Evolutionary conservation across 1,140 invertebrate genomes (phyloP).

Genomic region (Apocrypta bakeri): DNA sequence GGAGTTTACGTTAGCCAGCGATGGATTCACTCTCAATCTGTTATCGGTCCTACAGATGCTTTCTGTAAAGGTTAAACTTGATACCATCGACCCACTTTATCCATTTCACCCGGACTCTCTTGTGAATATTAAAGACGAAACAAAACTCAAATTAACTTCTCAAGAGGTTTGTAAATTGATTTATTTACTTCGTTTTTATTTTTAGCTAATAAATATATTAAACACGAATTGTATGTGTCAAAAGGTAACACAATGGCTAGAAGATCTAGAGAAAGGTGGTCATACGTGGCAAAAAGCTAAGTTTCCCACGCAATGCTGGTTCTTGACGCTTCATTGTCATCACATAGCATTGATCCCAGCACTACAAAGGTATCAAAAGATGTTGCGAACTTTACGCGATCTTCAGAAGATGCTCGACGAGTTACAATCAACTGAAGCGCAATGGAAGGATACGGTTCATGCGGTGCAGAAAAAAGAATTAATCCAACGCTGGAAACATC

Average conservation of each 20-base stretch:
- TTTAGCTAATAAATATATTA: not conserved
- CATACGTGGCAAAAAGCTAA: conserved; percentile 85
- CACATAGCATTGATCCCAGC: conserved; percentile 92
- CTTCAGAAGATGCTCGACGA: conserved; percentile 94
- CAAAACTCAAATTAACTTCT: conserved; percentile 86
- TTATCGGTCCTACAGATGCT: conserved; percentile 92
- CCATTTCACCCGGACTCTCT: conserved; percentile 88
- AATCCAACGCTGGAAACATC: conserved; percentile 90
- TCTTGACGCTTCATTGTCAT: conserved; percentile 94
- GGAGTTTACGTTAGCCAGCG: conserved; percentile 87
- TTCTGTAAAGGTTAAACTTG: conserved; percentile 88
- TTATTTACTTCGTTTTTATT: not conserved
- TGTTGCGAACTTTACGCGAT: conserved; percentile 88
- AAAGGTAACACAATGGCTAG: conserved; percentile 81
- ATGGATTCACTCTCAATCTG: conserved; percentile 96
- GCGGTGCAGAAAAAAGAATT: conserved; percentile 89
- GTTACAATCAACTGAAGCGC: conserved; percentile 84
- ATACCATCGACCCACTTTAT: conserved; percentile 90
- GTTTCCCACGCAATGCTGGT: conserved; percentile 98
- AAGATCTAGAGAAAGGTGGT: conserved; percentile 74
- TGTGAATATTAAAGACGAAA: conserved; percentile 88
- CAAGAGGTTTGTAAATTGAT: conserved; percentile 77
- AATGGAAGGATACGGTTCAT: conserved; percentile 87
- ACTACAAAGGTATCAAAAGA: conserved; percentile 89
- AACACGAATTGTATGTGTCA: not conserved